phyloP scores from a whole-genome alignment of 2,888 invertebrate species.

The Heliconius hortense region DNA sequence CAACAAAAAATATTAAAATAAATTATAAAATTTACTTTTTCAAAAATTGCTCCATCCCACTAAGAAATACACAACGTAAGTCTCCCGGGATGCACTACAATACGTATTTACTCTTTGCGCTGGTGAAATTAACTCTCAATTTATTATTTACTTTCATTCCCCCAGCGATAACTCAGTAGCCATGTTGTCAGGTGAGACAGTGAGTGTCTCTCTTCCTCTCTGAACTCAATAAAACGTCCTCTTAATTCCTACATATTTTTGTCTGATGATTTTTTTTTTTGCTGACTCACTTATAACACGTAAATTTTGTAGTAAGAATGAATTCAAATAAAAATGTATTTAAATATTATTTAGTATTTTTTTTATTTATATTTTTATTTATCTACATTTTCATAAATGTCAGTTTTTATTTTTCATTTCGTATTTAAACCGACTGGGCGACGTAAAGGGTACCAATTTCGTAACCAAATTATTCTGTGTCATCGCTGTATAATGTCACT shows the following conservation, averaged over 20 bases:
- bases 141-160: slow-evolving; percentile 43
- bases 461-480: neutral
- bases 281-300: neutral
- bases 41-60: neutral
- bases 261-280: neutral
- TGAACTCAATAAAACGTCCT: neutral
- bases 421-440: neutral
- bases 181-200: slow-evolving; percentile 32
- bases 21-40: slow-evolving; percentile 1
- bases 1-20: neutral
- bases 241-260: neutral
- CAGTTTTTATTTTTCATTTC: neutral
- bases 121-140: slow-evolving; percentile 42
- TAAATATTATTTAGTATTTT: neutral
- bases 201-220: slow-evolving; percentile 8
- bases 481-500: neutral
- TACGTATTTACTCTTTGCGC: slow-evolving; percentile 39
- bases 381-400: slow-evolving; percentile 62
- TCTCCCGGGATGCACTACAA: slow-evolving; percentile 38
- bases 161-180: slow-evolving; percentile 28
- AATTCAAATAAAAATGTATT: neutral
- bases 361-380: neutral
- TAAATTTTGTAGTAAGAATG: neutral
- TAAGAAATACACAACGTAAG: slow-evolving; percentile 28
- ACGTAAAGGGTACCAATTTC: neutral